Conservation (phyloP, 2,797 vertebrate species). For the Mormyrus proboscirostris region DNA sequence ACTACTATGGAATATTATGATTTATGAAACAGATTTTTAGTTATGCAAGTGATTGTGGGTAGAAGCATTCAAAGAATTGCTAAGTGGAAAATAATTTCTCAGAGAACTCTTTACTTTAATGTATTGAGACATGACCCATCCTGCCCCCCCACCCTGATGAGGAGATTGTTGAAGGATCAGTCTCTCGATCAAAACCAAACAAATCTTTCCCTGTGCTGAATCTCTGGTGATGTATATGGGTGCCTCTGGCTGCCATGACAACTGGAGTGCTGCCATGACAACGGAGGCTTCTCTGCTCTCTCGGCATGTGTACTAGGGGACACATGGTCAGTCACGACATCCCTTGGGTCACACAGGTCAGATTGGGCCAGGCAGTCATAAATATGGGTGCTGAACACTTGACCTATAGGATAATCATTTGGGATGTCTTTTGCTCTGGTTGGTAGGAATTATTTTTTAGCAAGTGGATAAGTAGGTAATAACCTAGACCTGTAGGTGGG, state of each 20-base stretch:
- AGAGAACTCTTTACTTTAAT: neutral
- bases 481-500: neutral
- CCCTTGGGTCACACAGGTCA: neutral
- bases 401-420: neutral
- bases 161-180: neutral
- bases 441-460: neutral
- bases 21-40: neutral
- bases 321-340: neutral
- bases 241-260: constrained; percentile 51
- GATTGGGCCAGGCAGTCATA: neutral
- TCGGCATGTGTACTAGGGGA: neutral
- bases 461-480: neutral
- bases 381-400: neutral
- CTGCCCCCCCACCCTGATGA: neutral
- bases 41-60: neutral
- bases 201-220: neutral
- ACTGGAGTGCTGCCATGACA: constrained; percentile 47
- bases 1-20: neutral
- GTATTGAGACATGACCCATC: neutral
- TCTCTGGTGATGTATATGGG: neutral
- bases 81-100: neutral
- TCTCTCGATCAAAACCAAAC: neutral
- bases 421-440: neutral
- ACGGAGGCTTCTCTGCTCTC: constrained; percentile 29
- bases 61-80: neutral